A percentile compares a stretch with the other conserved stretches of the same genome.
These are phyloP conservation scores for Colletes gigas DNA, from an alignment of 1,140 invertebrate species.

Conservation along the genomic window DNA sequence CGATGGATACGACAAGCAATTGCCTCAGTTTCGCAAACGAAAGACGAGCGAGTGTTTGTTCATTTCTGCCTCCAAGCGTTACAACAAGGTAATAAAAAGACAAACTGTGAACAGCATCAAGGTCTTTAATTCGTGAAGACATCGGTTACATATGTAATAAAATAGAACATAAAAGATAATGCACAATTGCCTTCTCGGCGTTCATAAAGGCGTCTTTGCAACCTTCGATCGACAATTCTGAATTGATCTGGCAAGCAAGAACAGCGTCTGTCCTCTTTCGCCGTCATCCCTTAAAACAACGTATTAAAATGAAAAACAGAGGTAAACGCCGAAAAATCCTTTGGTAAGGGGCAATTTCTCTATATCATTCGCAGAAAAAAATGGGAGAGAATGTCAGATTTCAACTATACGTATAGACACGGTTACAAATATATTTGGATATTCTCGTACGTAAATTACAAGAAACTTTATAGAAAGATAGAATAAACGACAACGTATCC, in stretches of 20 bases:
- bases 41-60: no score
- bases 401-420: no score
- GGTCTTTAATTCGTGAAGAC: constrained; percentile 18
- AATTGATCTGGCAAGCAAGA: constrained; percentile 7
- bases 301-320: neutral
- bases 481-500: no score
- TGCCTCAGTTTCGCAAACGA: neutral
- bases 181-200: neutral
- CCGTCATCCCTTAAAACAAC: constrained; percentile 12
- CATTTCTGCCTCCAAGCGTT: neutral
- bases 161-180: neutral
- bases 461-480: no score
- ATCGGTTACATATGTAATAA: constrained; percentile 9
- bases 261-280: neutral
- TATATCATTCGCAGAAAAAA: no score
- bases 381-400: no score
- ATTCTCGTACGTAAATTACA: no score
- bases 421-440: no score
- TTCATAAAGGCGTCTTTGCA: no score
- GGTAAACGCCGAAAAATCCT: neutral
- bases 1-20: neutral
- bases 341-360: no score
- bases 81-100: constrained; percentile 7
- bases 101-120: neutral
- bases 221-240: neutral